These are phyloP conservation scores for Patella pellucida DNA, from an alignment of 2,888 invertebrate genomes.

Conservation along the genomic window DNA sequence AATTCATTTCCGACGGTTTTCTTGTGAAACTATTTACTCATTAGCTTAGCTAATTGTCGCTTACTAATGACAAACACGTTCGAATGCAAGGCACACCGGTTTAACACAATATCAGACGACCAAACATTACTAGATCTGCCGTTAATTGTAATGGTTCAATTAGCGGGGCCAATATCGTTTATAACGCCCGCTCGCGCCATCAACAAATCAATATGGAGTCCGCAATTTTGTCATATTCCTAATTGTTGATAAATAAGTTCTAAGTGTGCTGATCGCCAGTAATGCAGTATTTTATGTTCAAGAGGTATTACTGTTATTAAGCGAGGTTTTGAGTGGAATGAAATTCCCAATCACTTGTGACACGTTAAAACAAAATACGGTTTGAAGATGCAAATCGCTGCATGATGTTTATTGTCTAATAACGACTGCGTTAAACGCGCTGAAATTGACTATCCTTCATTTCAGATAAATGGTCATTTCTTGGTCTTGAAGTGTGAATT, in stretches of 20 bases:
- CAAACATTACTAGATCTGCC: neutral
- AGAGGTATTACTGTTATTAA: slow-evolving; percentile 6
- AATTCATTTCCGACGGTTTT: slow-evolving; percentile 32
- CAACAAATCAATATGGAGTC: slow-evolving; percentile 2
- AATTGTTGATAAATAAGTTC: slow-evolving; percentile 9
- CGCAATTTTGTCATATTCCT: slow-evolving; percentile 10
- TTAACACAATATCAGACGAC: slow-evolving; percentile 1
- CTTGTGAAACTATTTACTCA: slow-evolving; percentile 31
- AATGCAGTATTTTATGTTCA: slow-evolving; percentile 9
- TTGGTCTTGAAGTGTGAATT: no score
- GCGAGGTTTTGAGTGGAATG: slow-evolving; percentile 9
- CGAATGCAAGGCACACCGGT: slow-evolving; percentile 7
- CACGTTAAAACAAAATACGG: slow-evolving; percentile 1
- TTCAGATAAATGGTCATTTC: neutral
- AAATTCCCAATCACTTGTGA: slow-evolving; percentile 11
- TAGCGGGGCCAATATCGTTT: slow-evolving; percentile 29
- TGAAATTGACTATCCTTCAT: neutral
- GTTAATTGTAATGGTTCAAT: slow-evolving; percentile 28
- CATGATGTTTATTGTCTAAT: slow-evolving; percentile 6
- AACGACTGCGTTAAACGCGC: neutral
- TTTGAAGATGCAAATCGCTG: slow-evolving; percentile 2
- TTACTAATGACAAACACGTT: slow-evolving; percentile 4
- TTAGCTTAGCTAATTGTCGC: slow-evolving; percentile 27
- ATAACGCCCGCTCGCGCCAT: slow-evolving; percentile 17
- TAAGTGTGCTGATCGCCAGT: slow-evolving; percentile 7